phyloP scores from a whole-genome alignment of 2,888 invertebrate species.

The Tillus elongatus region DNA sequence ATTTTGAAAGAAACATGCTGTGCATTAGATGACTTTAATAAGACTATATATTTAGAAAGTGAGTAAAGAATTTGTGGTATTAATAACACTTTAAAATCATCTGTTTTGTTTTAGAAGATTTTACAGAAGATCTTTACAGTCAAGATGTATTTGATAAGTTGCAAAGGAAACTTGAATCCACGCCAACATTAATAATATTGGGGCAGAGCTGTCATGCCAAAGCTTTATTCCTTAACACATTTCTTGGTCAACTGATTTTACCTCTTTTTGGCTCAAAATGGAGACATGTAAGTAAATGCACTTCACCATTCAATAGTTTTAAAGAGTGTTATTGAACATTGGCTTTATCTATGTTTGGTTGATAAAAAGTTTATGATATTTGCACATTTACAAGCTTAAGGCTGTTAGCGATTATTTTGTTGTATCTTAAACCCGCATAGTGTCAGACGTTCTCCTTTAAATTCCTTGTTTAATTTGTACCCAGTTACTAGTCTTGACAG shows the following conservation, averaged over 20 bases:
- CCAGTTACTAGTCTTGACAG: too few species aligned
- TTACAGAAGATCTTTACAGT: conserved; percentile 34
- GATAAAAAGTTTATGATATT: too few species aligned
- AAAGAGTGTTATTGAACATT: too few species aligned
- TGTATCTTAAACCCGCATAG: too few species aligned
- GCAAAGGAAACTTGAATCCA: conserved; percentile 31
- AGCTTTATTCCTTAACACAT: conserved; percentile 61
- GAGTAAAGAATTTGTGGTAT: conserved; percentile 20
- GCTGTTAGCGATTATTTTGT: too few species aligned
- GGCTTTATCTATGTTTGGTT: too few species aligned
- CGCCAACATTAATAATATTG: conserved; percentile 63
- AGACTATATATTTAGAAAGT: conserved; percentile 33
- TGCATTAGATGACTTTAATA: conserved; percentile 37
- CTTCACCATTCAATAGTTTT: too few species aligned
- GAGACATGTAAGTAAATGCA: conserved; percentile 62
- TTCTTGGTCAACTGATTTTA: conserved; percentile 58
- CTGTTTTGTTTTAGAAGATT: conserved; percentile 29
- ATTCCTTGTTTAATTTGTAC: too few species aligned
- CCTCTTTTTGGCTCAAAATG: conserved; percentile 53
- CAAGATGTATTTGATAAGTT: conserved; percentile 31
- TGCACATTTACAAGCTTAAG: too few species aligned
- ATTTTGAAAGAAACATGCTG: conserved; percentile 36
- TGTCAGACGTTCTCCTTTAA: too few species aligned
- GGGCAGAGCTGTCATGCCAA: conserved; percentile 63
- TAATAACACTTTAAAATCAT: not conserved